A percentile compares a stretch with the other conserved stretches of the same genome.
Conservation (phyloP, 1,140 invertebrate genomes). For the Lepidurus apus region DNA sequence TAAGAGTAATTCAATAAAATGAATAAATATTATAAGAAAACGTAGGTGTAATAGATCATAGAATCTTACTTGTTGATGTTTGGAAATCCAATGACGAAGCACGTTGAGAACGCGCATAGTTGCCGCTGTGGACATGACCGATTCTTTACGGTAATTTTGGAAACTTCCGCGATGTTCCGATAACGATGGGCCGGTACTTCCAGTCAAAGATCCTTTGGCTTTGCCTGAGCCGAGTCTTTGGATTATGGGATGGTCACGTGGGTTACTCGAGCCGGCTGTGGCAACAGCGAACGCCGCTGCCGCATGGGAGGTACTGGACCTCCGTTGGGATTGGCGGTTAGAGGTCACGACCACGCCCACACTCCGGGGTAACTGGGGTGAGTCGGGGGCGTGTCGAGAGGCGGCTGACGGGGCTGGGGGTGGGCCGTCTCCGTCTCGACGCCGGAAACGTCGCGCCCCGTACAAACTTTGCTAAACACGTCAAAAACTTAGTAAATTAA, state of each 20-base stretch:
- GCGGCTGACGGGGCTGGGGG: constrained; percentile 10
- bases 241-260: constrained; percentile 51
- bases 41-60: not conserved
- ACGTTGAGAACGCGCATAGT: constrained; percentile 91
- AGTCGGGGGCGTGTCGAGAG: constrained; percentile 41
- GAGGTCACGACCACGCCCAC: constrained; percentile 87
- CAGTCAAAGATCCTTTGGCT: constrained; percentile 23
- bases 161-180: constrained; percentile 14
- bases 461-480: constrained; percentile 40
- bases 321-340: constrained; percentile 77
- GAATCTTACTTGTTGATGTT: constrained; percentile 53
- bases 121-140: constrained; percentile 82
- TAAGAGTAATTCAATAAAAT: constrained; percentile 33
- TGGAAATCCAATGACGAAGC: constrained; percentile 69
- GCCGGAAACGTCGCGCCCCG: constrained; percentile 32
- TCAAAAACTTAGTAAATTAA: too few species aligned
- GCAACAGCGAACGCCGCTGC: constrained; percentile 87
- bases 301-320: constrained; percentile 85
- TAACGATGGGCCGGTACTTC: not conserved
- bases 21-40: not conserved
- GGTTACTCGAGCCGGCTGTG: constrained; percentile 79
- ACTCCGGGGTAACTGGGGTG: constrained; percentile 43
- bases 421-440: constrained; percentile 20
- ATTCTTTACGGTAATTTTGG: constrained; percentile 58
- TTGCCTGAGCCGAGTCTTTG: constrained; percentile 26